These are phyloP conservation scores for Diplosoma virens DNA, from an alignment of 23 tunicate genomes.

Conservation along the genomic window DNA sequence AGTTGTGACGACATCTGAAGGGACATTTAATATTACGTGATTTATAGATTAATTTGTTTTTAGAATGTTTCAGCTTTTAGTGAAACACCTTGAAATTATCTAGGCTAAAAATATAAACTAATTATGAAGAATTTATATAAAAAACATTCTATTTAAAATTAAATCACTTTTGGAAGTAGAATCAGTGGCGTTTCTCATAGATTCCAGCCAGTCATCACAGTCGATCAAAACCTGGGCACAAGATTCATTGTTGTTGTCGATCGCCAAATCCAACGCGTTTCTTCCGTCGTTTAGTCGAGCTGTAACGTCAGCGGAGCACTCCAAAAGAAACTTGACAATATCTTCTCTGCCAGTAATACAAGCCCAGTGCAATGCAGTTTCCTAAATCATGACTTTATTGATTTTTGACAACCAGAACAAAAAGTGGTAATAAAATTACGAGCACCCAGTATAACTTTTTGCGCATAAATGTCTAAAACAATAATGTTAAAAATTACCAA, in stretches of 20 bases:
- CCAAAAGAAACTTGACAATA: constrained; percentile 24
- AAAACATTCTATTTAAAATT: neutral
- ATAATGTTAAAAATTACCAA: too few relatives aligned
- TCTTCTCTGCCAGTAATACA: constrained; percentile 11
- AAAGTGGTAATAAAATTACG: neutral
- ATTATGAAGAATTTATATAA: neutral
- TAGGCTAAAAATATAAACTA: too few relatives aligned
- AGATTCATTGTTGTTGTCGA: constrained; percentile 36
- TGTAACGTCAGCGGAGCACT: constrained; percentile 26
- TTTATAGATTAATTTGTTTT: too few relatives aligned
- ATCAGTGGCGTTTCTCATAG: constrained; percentile 15
- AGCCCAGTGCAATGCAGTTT: constrained; percentile 36
- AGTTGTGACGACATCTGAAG: neutral
- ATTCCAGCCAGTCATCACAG: constrained; percentile 8
- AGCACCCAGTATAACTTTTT: too few relatives aligned
- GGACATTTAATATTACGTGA: too few relatives aligned
- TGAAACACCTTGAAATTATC: too few relatives aligned
- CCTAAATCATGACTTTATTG: neutral
- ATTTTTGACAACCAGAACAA: neutral
- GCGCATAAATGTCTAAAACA: too few relatives aligned
- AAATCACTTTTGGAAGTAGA: too few relatives aligned
- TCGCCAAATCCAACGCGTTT: constrained; percentile 49
- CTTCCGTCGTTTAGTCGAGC: constrained; percentile 25
- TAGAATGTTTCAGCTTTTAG: too few relatives aligned
- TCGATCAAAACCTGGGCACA: constrained; percentile 33